These are phyloP conservation scores for Drosophila rufa DNA, from an alignment of 1,140 invertebrate genomes.

Conservation along the genomic window DNA sequence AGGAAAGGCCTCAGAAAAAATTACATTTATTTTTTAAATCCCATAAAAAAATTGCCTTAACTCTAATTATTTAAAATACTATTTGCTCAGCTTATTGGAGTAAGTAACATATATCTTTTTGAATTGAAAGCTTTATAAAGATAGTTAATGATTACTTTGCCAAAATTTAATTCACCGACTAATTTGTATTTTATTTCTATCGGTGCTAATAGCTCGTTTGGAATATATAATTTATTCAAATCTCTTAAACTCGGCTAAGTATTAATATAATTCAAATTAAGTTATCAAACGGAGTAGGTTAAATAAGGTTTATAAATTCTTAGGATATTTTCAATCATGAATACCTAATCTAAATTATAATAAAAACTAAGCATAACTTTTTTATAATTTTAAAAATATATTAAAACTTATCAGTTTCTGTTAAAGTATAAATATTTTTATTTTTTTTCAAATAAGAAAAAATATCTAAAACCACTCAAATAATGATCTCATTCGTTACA, in stretches of 20 bases:
- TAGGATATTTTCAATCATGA: not conserved
- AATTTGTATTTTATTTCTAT: not conserved
- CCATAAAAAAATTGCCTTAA: too few relatives aligned
- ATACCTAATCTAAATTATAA: not conserved
- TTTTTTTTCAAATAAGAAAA: not conserved
- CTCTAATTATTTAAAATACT: too few relatives aligned
- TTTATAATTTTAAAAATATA: not conserved
- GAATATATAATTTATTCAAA: not conserved
- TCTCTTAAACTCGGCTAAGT: not conserved
- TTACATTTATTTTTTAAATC: too few relatives aligned
- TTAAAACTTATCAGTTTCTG: too few relatives aligned
- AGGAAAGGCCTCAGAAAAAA: too few relatives aligned
- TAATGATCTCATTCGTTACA: not conserved
- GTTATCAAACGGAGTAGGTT: not conserved
- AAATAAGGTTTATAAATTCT: not conserved
- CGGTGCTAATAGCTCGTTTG: not conserved
- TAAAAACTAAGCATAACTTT: not conserved
- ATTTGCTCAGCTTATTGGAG: too few relatives aligned
- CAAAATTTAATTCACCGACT: not conserved
- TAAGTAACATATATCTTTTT: not conserved
- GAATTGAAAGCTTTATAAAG: too few relatives aligned
- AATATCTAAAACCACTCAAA: not conserved
- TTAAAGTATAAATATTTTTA: not conserved
- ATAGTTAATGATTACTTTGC: not conserved
- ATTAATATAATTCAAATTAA: not conserved